A percentile compares a stretch with the other conserved stretches of the same genome.
Conservation (phyloP, 2,888 invertebrate genomes). For the Zele albiditarsus region DNA sequence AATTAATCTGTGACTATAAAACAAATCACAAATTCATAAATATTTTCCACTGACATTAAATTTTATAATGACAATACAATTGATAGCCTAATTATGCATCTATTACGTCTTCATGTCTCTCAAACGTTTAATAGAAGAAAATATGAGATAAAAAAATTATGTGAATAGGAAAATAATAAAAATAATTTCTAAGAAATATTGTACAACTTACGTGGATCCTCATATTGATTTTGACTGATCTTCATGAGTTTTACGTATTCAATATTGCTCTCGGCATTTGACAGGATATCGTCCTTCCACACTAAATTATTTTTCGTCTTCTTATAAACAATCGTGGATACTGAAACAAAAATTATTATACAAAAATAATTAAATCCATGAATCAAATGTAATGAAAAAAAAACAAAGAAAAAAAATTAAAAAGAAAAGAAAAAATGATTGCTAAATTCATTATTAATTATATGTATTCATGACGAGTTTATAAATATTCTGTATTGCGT, state of each 20-base stretch:
- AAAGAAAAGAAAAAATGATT: too few relatives aligned
- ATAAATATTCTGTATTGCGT: constrained; percentile 9
- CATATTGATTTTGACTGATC: constrained; percentile 74
- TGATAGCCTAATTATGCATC: constrained; percentile 28
- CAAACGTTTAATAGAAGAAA: neutral
- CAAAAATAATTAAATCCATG: constrained; percentile 2
- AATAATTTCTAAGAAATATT: constrained; percentile 1
- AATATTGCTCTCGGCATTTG: constrained; percentile 63
- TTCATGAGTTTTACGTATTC: constrained; percentile 77
- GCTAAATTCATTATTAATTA: constrained; percentile 6
- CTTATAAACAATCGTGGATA: neutral
- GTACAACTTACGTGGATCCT: constrained; percentile 71
- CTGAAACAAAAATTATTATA: constrained; percentile 24
- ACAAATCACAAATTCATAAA: neutral
- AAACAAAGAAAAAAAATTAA: too few relatives aligned
- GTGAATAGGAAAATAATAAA: neutral
- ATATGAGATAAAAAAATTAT: neutral
- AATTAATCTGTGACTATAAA: neutral
- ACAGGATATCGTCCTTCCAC: constrained; percentile 50
- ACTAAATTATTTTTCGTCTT: neutral
- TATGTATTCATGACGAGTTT: neutral
- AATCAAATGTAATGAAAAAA: neutral
- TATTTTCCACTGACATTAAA: constrained; percentile 20
- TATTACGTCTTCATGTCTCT: neutral
- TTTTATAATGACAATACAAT: constrained; percentile 14